Base-by-base conservation (phyloP, 2,797 vertebrate species). In the Enteromius paludinosus region DNA sequence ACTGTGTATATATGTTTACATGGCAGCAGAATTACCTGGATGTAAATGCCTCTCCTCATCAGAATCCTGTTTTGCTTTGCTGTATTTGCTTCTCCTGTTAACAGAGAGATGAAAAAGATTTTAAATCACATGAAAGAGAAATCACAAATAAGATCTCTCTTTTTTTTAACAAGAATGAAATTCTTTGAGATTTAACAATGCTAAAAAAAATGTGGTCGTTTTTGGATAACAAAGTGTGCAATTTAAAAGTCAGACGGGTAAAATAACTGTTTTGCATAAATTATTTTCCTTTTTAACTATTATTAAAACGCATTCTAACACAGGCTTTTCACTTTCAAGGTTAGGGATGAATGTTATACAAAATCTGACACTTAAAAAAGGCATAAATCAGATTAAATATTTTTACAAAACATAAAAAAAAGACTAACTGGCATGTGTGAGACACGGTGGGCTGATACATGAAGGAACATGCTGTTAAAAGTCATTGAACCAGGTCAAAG, bases 21-120 rank as follows among this genome's bases (percentile, higher is more conserved):
- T 25, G 62, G 23, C 77, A 15, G 15, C 66, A n/a, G 35, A 38
- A 88, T 78, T 96, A 99, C 98, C 98, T 97, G 98, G 97, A 90
- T 99, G 98, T 85, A 99, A 94, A 92, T 99, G 97, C 35, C 99
- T 99, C 91, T 99, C 98, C 91, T 99, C 98, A 88, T 99, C 98
- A 1, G 97, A 97, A 88, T 99, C 98, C 88, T 99, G 98, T 90
- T 99, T 99, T n/a, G 98, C 96, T 91, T 99, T 98, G 89, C 97
- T 97, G 95, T 99, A 99, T 90, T 99, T 99, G 87, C 96, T 98
- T 90, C 97, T 96, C 91, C 98, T 99, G 90, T 82, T 33, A 75
- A 70, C 11, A 43, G 18, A 70, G 25, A 80, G 54, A 81, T 76
- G 38, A 84, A n/a, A 17, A 5, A 68, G 38, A 56, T 69, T 75